phyloP scores from a whole-genome alignment of 37 sponge, comb jelly and placozoan genomes.

The Hormiphora californensis region DNA sequence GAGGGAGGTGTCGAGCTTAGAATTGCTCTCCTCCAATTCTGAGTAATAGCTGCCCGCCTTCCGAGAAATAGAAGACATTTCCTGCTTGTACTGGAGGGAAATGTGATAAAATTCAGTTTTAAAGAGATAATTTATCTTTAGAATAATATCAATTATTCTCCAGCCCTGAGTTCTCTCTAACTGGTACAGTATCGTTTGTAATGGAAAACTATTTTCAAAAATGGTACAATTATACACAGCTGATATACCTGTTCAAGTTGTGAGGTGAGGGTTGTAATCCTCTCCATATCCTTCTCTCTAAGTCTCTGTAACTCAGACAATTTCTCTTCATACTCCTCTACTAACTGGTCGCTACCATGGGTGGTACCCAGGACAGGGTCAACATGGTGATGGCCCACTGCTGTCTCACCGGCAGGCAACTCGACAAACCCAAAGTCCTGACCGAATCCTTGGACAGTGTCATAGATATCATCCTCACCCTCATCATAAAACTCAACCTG shows the following conservation, averaged over 20 bases:
- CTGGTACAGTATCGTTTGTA: too few species aligned
- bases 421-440: too few species aligned
- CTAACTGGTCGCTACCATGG: not conserved
- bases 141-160: too few species aligned
- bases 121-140: too few species aligned
- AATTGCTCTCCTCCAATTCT: slow-evolving; percentile 30
- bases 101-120: too few species aligned
- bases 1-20: slow-evolving; percentile 29
- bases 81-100: slow-evolving; percentile 30
- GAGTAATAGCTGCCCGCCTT: slow-evolving; percentile 10
- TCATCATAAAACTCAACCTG: slow-evolving; percentile 46
- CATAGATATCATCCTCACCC: not conserved
- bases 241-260: slow-evolving; percentile 14
- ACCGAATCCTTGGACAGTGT: too few species aligned
- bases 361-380: not conserved
- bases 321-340: slow-evolving; percentile 22
- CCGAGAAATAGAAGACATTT: not conserved
- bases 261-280: slow-evolving; percentile 2
- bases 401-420: too few species aligned
- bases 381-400: too few species aligned
- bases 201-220: too few species aligned
- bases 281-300: slow-evolving; percentile 50
- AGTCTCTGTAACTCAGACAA: not conserved
- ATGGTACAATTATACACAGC: not conserved
- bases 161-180: too few species aligned